Conservation (phyloP, 2,113 vertebrate species). For the Probosciger aterrimus region DNA sequence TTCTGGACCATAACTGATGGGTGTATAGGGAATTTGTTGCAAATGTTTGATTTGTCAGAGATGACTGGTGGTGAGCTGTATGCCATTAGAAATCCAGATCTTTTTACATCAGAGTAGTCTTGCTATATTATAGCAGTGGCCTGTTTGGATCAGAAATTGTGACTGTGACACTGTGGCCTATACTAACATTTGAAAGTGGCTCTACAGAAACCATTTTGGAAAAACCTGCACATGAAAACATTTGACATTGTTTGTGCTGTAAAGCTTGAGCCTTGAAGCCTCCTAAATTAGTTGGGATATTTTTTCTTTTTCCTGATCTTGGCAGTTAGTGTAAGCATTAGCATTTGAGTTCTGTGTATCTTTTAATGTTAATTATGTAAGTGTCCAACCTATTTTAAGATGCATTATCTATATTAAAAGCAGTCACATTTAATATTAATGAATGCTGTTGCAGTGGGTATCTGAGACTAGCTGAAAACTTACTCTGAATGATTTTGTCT, state of each 20-base stretch:
- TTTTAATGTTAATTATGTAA: neutral
- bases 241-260: neutral
- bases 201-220: neutral
- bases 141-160: neutral
- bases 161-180: rapidly evolving
- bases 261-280: neutral
- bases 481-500: neutral
- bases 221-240: neutral
- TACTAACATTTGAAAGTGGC: neutral
- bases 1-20: neutral
- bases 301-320: neutral
- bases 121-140: neutral
- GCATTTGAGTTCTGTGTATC: neutral
- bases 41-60: neutral
- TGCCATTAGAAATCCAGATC: neutral
- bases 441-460: neutral
- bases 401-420: neutral
- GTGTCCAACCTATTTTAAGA: neutral
- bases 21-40: neutral
- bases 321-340: neutral
- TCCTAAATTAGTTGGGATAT: neutral
- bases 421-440: neutral
- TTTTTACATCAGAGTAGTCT: neutral
- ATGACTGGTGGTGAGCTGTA: neutral
- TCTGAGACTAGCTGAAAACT: neutral